Base-by-base conservation (phyloP, 23 tunicate species). In the Trididemnum miniatum region DNA sequence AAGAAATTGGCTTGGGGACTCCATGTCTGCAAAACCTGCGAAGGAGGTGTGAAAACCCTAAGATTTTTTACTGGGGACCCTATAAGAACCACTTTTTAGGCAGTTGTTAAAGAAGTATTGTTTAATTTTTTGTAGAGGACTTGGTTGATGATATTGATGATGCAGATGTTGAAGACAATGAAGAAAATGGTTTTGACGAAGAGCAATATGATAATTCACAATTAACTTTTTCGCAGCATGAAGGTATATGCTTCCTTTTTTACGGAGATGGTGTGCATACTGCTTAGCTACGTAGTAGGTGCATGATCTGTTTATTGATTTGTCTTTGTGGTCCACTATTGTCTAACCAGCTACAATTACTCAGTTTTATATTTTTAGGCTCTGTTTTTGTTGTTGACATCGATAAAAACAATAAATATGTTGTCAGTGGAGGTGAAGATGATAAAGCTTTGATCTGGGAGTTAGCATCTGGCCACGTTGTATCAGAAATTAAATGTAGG, bases 371-470 rank as follows among this genome's bases (percentile, higher is more conserved):
- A n/a, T n/a, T n/a, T n/a, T n/a, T 78, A 89, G 94, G 88, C 26
- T 57, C 80, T 2, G 88, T 89, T 24, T 90, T 80, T 80, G 96
- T 85, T 34, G 89, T 90, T 26, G 86, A 85, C 44, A 76, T 90
- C 20, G 85, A 85, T 44, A 86, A 51, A 20, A 51, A 63, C 2
- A 65, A 79, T 1, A 65, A 59, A 37, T 30, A 51, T 65, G 92
- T 36, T 31, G 97, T 83, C 3, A 74, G 81, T 51, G 97, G 97
- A 20, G 92, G 97, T 1, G 86, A 79, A 51, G 97, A 92, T 73
- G 97, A 92, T 60, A 83, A 88, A 28, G 97, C 92, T n/a, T 87
- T 51, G 83, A 79, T 92, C n/a, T 92, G 97, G 97, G 85, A 87
- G 24, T 31, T 92, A 0, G 86, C 59, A n/a, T 83, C 66, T 49